These are phyloP conservation scores for Germaria angustata DNA, from an alignment of 2,888 invertebrate genomes.

Conservation along the genomic window DNA sequence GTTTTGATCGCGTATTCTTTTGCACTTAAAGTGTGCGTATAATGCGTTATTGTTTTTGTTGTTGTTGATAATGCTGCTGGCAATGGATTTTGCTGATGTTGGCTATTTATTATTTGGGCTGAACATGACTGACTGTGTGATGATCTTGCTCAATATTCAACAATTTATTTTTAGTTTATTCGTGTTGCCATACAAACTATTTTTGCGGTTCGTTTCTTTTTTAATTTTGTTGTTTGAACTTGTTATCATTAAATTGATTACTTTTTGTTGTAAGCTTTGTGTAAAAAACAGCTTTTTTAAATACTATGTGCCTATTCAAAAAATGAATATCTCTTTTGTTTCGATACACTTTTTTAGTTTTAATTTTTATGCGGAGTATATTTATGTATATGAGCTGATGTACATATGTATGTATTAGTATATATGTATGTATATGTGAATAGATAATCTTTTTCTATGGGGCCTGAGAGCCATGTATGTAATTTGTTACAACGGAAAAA, in stretches of 20 bases:
- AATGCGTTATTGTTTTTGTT: too few relatives aligned
- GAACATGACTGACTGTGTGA: constrained; percentile 2
- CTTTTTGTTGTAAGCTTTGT: not conserved
- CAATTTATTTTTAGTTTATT: not conserved
- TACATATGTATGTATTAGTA: not conserved
- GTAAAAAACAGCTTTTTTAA: constrained; percentile 15
- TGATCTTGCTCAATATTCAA: constrained; percentile 29
- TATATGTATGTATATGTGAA: not conserved
- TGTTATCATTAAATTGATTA: constrained; percentile 18
- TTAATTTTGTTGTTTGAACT: constrained; percentile 33
- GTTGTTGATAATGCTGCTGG: not conserved
- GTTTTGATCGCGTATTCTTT: constrained; percentile 61
- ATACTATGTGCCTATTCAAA: too few relatives aligned
- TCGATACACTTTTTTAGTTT: not conserved
- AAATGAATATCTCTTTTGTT: not conserved
- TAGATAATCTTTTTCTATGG: not conserved
- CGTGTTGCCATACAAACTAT: constrained; percentile 31
- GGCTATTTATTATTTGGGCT: not conserved
- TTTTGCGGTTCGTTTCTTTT: not conserved
- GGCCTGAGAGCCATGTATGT: constrained; percentile 25
- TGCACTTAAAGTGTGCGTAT: constrained; percentile 35
- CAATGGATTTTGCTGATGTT: not conserved
- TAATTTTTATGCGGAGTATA: not conserved
- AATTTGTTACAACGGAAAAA: constrained; percentile 30
- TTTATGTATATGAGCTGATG: not conserved